Conservation (phyloP, 1,140 invertebrate genomes). For the Drosophila mayri region DNA sequence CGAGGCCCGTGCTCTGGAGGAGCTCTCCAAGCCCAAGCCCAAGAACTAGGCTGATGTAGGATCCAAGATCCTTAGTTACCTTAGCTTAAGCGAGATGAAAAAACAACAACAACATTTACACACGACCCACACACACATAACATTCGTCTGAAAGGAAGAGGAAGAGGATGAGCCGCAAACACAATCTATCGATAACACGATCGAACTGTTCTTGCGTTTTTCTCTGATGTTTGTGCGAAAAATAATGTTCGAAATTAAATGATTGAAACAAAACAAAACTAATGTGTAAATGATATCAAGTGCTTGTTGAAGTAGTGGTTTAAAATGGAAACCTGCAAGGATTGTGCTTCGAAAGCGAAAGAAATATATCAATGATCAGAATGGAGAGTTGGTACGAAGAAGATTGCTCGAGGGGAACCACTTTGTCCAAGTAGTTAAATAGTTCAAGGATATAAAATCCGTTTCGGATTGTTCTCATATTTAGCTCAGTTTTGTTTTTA, state of each 20-base stretch:
- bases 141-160: slow-evolving; percentile 10
- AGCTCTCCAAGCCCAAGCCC: slow-evolving; percentile 62
- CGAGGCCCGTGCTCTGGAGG: slow-evolving; percentile 71
- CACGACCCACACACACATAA: slow-evolving; percentile 13
- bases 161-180: slow-evolving; percentile 4
- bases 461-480: not conserved
- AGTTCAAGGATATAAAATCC: no score
- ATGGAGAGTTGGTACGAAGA: not conserved
- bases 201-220: slow-evolving; percentile 43
- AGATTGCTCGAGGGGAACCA: not conserved
- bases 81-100: slow-evolving; percentile 44
- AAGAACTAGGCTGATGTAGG: slow-evolving; percentile 31
- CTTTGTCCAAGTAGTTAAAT: no score
- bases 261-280: slow-evolving; percentile 34
- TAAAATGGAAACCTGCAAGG: not conserved
- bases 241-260: slow-evolving; percentile 43
- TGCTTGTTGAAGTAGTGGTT: slow-evolving; percentile 11
- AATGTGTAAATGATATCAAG: slow-evolving; percentile 22
- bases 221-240: slow-evolving; percentile 37
- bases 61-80: slow-evolving; percentile 6
- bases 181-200: slow-evolving; percentile 20
- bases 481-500: not conserved
- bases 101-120: slow-evolving; percentile 51
- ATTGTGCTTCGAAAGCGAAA: not conserved
- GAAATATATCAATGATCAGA: not conserved